Conservation (phyloP, 2,888 invertebrate genomes). For the Dryobota labecula region DNA sequence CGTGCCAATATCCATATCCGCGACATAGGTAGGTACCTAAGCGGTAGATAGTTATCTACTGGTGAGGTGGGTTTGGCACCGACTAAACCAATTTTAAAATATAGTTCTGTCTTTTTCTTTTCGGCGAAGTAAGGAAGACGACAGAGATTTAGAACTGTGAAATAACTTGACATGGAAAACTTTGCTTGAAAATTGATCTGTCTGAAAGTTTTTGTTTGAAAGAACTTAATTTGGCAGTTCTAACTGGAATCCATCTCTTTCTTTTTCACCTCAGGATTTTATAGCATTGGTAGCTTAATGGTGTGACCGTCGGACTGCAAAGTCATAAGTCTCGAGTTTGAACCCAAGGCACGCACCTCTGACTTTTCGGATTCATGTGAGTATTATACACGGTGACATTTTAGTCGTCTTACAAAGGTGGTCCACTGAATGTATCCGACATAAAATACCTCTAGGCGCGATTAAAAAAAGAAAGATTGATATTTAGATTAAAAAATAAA, state of each 20-base stretch:
- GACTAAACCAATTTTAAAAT: conserved; percentile 8
- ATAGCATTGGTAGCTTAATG: no score
- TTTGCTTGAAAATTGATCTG: neutral
- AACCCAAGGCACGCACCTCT: no score
- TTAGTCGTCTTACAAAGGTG: no score
- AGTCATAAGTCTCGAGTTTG: no score
- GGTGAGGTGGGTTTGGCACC: conserved; percentile 8
- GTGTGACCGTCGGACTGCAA: no score
- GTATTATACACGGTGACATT: no score
- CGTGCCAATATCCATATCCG: conserved; percentile 84
- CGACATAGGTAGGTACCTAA: conserved; percentile 64
- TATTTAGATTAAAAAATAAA: no score
- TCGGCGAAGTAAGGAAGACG: neutral
- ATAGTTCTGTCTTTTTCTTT: conserved; percentile 1
- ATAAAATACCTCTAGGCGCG: no score
- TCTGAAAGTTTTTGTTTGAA: neutral
- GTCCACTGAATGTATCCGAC: no score
- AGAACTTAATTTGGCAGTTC: conserved; percentile 1
- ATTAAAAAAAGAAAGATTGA: no score
- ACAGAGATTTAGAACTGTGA: neutral
- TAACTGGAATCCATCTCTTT: neutral
- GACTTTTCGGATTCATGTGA: no score
- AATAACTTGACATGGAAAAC: neutral
- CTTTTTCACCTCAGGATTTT: neutral
- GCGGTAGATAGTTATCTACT: conserved; percentile 31